phyloP scores from a whole-genome alignment of 1,140 invertebrate species.

The Aphelenchoides besseyi region DNA sequence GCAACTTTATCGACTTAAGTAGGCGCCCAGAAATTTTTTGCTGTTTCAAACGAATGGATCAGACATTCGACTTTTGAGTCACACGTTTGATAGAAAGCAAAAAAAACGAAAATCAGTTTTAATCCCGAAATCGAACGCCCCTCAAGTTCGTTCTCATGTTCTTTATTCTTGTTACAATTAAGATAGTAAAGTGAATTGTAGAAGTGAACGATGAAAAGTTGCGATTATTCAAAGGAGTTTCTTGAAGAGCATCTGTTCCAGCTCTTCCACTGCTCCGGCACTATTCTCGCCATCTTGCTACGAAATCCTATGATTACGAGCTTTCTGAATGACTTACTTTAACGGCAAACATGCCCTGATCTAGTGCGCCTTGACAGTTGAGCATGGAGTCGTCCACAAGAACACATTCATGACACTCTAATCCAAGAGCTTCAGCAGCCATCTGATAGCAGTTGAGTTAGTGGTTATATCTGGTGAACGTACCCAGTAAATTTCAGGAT shows the following conservation, averaged over 20 bases:
- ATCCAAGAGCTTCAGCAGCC: not conserved
- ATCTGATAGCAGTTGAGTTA: not conserved
- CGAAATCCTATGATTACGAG: not conserved
- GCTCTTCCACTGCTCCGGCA: not conserved
- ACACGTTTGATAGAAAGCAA: too few species aligned
- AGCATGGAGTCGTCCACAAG: conserved; percentile 12
- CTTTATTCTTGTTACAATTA: too few species aligned
- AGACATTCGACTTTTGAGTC: too few species aligned
- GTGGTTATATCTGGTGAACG: not conserved
- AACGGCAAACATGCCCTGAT: not conserved
- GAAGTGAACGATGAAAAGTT: not conserved
- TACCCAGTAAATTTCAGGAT: not conserved
- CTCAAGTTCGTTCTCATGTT: too few species aligned
- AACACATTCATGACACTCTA: conserved; percentile 11
- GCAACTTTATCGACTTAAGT: too few species aligned
- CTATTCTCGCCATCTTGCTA: conserved; percentile 9
- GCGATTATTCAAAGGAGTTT: conserved; percentile 1
- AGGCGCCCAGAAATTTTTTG: too few species aligned
- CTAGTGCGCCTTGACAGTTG: not conserved
- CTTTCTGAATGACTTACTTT: conserved; percentile 1
- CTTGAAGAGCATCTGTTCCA: conserved; percentile 1
- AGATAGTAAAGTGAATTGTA: too few species aligned
- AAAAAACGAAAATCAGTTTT: too few species aligned
- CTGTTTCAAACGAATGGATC: too few species aligned
- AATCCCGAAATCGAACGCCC: too few species aligned